Conservation (phyloP, 2,888 invertebrate species). For the Icerya purchasi region DNA sequence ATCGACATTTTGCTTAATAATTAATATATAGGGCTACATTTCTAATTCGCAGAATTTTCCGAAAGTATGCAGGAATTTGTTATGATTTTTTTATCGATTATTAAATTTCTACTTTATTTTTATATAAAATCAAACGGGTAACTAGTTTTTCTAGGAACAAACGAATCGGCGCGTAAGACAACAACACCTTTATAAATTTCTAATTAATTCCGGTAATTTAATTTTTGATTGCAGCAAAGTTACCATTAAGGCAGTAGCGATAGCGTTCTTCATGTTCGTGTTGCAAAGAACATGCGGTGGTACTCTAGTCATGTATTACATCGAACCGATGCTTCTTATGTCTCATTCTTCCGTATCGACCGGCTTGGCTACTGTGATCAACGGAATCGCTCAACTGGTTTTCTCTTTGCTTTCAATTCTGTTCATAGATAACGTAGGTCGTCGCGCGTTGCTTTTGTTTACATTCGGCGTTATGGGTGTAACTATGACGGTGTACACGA, state of each 20-base stretch:
- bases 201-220: not conserved
- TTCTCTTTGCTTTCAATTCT: conserved; percentile 20
- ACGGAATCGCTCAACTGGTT: conserved; percentile 24
- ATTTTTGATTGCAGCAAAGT: conserved; percentile 3
- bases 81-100: too few relatives aligned
- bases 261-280: conserved; percentile 11
- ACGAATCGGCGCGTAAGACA: too few relatives aligned
- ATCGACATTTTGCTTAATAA: too few relatives aligned
- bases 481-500: conserved; percentile 21
- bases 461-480: conserved; percentile 23
- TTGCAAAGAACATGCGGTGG: conserved; percentile 24
- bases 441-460: conserved; percentile 25
- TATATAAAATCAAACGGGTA: too few relatives aligned
- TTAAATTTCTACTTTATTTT: too few relatives aligned
- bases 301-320: conserved; percentile 23
- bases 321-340: conserved; percentile 20
- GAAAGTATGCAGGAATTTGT: too few relatives aligned
- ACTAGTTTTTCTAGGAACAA: too few relatives aligned
- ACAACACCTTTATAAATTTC: not conserved
- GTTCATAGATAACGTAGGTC: conserved; percentile 23
- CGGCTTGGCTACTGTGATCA: conserved; percentile 24
- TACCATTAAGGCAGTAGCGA: conserved; percentile 8
- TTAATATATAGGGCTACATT: too few relatives aligned
- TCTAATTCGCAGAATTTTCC: too few relatives aligned
- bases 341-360: conserved; percentile 20